phyloP scores from a whole-genome alignment of 2,888 invertebrate species.

The Megamerina dolium region DNA sequence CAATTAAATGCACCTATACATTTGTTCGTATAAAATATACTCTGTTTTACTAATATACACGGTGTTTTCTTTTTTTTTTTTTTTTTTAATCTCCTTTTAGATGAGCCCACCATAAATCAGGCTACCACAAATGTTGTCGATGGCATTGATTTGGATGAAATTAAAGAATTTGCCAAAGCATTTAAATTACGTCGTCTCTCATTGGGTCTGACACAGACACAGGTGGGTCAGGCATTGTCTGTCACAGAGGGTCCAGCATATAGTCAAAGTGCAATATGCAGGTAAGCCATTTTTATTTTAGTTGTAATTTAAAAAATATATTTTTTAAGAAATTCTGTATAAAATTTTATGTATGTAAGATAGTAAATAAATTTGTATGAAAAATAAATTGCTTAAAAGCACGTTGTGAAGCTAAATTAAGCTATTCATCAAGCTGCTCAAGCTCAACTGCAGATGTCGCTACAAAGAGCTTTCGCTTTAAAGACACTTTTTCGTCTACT shows the following conservation, averaged over 20 bases:
- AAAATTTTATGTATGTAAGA: no score
- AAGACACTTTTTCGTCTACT: no score
- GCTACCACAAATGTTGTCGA: slow-evolving; percentile 91
- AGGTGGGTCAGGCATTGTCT: slow-evolving; percentile 94
- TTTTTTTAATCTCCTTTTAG: no score
- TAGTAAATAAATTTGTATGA: no score
- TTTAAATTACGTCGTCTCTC: slow-evolving; percentile 91
- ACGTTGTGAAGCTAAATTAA: background rate
- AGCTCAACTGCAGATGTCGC: no score
- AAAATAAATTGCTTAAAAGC: background rate
- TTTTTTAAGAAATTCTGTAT: background rate
- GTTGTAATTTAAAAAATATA: background rate
- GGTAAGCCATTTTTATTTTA: slow-evolving; percentile 62
- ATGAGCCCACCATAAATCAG: slow-evolving; percentile 89
- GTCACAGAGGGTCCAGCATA: slow-evolving; percentile 97
- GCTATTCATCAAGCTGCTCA: no score
- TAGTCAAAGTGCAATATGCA: slow-evolving; percentile 98
- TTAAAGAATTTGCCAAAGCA: slow-evolving; percentile 96
- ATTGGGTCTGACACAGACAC: slow-evolving; percentile 91
- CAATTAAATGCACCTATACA: background rate
- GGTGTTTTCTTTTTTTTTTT: no score
- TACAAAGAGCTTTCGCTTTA: no score
- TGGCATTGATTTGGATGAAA: slow-evolving; percentile 94
- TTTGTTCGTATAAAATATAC: slow-evolving; percentile 6
- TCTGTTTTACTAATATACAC: slow-evolving; percentile 11